Evolutionary conservation across 2,888 invertebrate species (phyloP), one percentile per base, ranked within the genome.

Genomic region (Tupiocoris notatus): DNA sequence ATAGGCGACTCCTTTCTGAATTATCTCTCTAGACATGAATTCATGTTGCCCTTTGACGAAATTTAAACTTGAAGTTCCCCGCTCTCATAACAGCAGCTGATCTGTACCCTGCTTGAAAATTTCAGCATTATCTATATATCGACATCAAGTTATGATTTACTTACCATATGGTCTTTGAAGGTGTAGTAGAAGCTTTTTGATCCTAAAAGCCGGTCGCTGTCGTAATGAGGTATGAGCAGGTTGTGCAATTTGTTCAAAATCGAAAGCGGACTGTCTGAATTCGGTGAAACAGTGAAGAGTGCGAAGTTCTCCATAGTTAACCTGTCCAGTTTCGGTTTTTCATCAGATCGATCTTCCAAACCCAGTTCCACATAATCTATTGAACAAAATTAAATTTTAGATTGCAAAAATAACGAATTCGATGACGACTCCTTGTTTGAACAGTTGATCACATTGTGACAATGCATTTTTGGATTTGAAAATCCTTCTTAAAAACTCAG

Each of bases 181-280:
- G 67, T 70, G n/a, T 76, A 59, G 59, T 76, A 78, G 12, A 78
- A 54, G 1, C 78, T 76, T 56, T 18, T 54, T 20, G 71, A 65
- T n/a, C 64, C 61, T 12, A 78, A 65, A 17, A 78, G 56, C 18
- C 54, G 61, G 1, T 65, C 65, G 24, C 76, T 76, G 9, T 65
- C 61, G 17, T 65, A 56, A 16, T 70, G 65, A 9, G 75, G 75
- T 16, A 78, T 70, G 20, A 78, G 57, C 24, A 76, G 25, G 12
- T 62, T 62, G 39, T 78, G 78, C 2, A 78, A n/a, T 12, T 54
- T 59, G 66, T 76, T 75, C 73, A 78, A 62, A 24, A 64, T 20
- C 20, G 24, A 21, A 16, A 75, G 20, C 20, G 75, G 71, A 7
- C 67, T 76, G 2, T 66, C 59, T 1, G 71, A 65, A 18, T 59